Evolutionary conservation across 1,140 invertebrate genomes (phyloP).

Genomic region (Pemphigus obesinymphae): DNA sequence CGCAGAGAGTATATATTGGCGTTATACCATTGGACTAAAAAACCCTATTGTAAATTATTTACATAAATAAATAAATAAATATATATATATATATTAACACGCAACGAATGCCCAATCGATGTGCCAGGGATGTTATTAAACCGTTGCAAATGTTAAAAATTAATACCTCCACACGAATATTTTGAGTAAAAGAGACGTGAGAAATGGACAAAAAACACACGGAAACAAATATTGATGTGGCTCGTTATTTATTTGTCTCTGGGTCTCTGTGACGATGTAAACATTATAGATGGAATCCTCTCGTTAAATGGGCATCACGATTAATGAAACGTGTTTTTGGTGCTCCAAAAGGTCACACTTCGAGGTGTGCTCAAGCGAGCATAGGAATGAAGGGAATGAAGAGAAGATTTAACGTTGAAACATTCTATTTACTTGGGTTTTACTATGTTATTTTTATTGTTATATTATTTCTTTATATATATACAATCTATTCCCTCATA

Average conservation of each 20-base stretch:
- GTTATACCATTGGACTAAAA: no score
- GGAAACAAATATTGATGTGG: conserved; percentile 18
- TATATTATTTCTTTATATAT: no score
- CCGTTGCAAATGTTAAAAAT: no score
- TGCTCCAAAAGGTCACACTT: not conserved
- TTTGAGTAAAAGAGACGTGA: no score
- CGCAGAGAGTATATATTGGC: no score
- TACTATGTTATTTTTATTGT: not conserved
- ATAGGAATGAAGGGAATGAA: conserved; percentile 3
- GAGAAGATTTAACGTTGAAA: conserved; percentile 1
- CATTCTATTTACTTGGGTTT: not conserved
- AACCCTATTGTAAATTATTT: no score
- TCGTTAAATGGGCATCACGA: conserved; percentile 16
- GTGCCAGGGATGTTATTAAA: no score
- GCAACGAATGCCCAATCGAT: no score
- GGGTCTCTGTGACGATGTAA: conserved; percentile 22
- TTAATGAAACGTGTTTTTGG: conserved; percentile 29
- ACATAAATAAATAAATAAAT: no score
- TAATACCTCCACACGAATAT: no score
- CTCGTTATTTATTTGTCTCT: conserved; percentile 28
- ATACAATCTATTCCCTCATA: not conserved
- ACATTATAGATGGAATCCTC: not conserved
- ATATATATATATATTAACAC: no score
- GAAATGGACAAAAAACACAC: not conserved
- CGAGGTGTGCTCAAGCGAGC: not conserved